Conservation (phyloP, 2,888 invertebrate species). For the Drosophila limbata region DNA sequence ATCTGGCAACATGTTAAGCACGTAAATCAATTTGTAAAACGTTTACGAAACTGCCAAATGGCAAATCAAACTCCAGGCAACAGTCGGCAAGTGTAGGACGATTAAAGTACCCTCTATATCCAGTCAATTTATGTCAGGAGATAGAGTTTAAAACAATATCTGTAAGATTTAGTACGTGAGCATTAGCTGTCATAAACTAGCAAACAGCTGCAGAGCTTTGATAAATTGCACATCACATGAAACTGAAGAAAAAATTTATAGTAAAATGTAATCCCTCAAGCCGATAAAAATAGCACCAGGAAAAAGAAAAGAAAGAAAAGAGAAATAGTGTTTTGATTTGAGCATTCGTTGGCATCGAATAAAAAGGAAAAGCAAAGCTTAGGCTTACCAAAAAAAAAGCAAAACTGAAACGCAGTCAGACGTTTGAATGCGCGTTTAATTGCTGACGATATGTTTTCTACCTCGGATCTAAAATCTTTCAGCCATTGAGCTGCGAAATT, state of each 20-base stretch:
- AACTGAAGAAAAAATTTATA: conserved; percentile 32
- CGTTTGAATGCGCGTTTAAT: conserved; percentile 77
- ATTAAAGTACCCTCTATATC: conserved; percentile 6
- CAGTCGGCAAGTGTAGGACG: conserved; percentile 43
- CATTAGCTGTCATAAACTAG: conserved; percentile 75
- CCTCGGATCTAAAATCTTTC: conserved; percentile 10
- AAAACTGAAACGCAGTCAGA: conserved; percentile 52
- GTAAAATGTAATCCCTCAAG: conserved; percentile 48
- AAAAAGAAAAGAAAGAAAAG: background rate
- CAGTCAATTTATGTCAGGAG: conserved; percentile 41
- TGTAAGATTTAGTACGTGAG: conserved; percentile 61
- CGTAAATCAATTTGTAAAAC: conserved; percentile 82
- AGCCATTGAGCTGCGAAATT: conserved; percentile 69
- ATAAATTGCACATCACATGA: conserved; percentile 63
- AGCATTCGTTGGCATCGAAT: background rate
- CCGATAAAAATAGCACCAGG: background rate
- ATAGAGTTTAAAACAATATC: conserved; percentile 57
- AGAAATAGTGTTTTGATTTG: background rate
- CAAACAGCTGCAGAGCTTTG: conserved; percentile 70
- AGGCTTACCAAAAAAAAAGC: background rate
- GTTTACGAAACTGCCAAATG: conserved; percentile 75
- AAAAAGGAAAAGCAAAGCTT: background rate
- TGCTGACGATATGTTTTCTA: conserved; percentile 77
- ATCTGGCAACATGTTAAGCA: conserved; percentile 74
- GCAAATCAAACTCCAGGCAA: conserved; percentile 64